These are phyloP conservation scores for Drosophila varians DNA, from an alignment of 1,140 invertebrate genomes.

Conservation along the genomic window DNA sequence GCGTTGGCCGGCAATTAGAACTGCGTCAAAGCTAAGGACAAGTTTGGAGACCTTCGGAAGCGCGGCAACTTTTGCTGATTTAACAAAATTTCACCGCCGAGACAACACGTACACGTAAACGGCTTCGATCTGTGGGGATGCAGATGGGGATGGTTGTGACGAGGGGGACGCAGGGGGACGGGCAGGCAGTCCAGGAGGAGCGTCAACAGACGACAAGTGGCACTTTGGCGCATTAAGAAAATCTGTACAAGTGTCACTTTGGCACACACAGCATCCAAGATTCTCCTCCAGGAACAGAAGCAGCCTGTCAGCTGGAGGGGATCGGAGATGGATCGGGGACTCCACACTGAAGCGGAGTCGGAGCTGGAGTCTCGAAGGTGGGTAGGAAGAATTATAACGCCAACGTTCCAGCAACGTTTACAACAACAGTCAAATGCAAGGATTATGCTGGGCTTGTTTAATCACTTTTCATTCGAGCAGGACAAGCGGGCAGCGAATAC, in stretches of 20 bases:
- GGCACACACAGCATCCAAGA: constrained; percentile 54
- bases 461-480: constrained; percentile 72
- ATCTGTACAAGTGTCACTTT: constrained; percentile 82
- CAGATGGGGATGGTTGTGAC: not conserved
- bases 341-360: not conserved
- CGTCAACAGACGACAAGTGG: constrained; percentile 79
- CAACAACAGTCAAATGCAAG: constrained; percentile 54
- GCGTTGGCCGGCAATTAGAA: constrained; percentile 78
- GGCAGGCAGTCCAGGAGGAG: constrained; percentile 9
- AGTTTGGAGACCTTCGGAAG: no score
- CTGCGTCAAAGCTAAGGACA: no score
- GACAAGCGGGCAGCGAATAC: constrained; percentile 1
- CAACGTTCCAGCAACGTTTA: constrained; percentile 63
- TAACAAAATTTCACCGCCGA: constrained; percentile 68
- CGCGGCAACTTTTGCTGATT: constrained; percentile 53
- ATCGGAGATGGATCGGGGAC: no score
- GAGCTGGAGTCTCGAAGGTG: constrained; percentile 10
- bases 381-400: constrained; percentile 72
- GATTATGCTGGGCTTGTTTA: constrained; percentile 73
- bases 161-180: not conserved
- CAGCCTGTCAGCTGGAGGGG: constrained; percentile 7
- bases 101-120: constrained; percentile 74
- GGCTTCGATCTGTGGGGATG: constrained; percentile 53
- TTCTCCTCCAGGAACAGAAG: constrained; percentile 8
- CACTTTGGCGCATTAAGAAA: constrained; percentile 82